phyloP scores from a whole-genome alignment of 1,140 invertebrate species.

The Parapsyche elsis region DNA sequence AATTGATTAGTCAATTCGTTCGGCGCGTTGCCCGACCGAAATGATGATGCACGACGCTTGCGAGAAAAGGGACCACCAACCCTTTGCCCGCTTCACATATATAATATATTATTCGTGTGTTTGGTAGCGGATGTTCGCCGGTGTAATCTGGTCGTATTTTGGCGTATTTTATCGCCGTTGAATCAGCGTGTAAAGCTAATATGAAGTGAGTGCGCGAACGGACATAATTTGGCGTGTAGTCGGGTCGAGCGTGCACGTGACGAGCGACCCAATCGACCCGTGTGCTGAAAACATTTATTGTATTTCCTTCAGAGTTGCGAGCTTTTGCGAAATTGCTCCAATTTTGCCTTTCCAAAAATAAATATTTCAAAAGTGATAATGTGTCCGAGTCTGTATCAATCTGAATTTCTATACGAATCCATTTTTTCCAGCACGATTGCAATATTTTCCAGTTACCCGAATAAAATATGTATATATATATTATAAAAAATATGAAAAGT shows the following conservation, averaged over 20 bases:
- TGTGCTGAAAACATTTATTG: not conserved
- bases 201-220: conserved; percentile 23
- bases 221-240: conserved; percentile 12
- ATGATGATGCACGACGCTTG: no score
- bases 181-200: conserved; percentile 17
- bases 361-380: no score
- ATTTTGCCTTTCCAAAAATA: no score
- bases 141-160: not conserved
- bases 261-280: not conserved
- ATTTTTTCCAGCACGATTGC: no score
- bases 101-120: not conserved
- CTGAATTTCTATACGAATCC: no score
- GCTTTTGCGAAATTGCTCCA: not conserved
- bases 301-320: not conserved
- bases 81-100: not conserved
- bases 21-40: no score
- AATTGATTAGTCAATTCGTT: no score
- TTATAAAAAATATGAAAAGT: no score
- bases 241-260: conserved; percentile 1
- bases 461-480: no score
- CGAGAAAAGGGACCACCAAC: no score
- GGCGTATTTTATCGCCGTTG: not conserved
- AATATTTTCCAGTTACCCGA: no score
- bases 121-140: not conserved
- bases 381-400: no score